These are phyloP conservation scores for Drosophila mimetica DNA, from an alignment of 2,888 invertebrate species.

Conservation along the genomic window DNA sequence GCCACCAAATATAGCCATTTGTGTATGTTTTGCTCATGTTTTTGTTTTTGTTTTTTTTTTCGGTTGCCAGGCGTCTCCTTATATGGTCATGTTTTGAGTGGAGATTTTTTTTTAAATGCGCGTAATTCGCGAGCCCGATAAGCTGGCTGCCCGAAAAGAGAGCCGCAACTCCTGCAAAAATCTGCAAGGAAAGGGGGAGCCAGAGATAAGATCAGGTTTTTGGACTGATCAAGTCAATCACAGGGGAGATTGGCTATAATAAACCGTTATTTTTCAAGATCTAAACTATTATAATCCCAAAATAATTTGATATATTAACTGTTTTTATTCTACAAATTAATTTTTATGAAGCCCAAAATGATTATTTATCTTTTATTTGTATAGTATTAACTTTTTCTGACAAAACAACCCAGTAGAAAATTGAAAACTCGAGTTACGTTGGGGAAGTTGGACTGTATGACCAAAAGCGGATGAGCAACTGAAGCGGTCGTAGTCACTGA, in stretches of 20 bases:
- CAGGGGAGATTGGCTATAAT: constrained; percentile 4
- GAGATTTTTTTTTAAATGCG: constrained; percentile 49
- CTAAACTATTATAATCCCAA: too few relatives aligned
- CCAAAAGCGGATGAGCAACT: constrained; percentile 61
- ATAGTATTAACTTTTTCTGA: too few relatives aligned
- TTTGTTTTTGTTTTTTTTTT: constrained; percentile 25
- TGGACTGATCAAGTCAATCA: not conserved
- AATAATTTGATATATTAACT: too few relatives aligned
- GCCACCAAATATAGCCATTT: constrained; percentile 60
- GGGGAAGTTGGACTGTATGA: constrained; percentile 28
- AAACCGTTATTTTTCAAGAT: too few relatives aligned
- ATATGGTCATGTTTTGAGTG: constrained; percentile 71
- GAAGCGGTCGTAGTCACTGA: constrained; percentile 35
- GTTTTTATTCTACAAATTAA: too few relatives aligned
- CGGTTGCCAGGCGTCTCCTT: constrained; percentile 52
- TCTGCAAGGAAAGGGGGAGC: constrained; percentile 8
- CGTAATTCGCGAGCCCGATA: constrained; percentile 48
- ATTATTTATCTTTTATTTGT: too few relatives aligned
- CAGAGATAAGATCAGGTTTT: constrained; percentile 19
- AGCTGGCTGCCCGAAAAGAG: constrained; percentile 34
- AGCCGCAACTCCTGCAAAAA: constrained; percentile 17
- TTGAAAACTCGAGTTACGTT: not conserved
- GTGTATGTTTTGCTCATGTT: constrained; percentile 29
- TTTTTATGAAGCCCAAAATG: too few relatives aligned
- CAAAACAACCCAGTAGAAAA: not conserved